phyloP scores from a whole-genome alignment of 2,113 vertebrate species.

The Aix galericulata region DNA sequence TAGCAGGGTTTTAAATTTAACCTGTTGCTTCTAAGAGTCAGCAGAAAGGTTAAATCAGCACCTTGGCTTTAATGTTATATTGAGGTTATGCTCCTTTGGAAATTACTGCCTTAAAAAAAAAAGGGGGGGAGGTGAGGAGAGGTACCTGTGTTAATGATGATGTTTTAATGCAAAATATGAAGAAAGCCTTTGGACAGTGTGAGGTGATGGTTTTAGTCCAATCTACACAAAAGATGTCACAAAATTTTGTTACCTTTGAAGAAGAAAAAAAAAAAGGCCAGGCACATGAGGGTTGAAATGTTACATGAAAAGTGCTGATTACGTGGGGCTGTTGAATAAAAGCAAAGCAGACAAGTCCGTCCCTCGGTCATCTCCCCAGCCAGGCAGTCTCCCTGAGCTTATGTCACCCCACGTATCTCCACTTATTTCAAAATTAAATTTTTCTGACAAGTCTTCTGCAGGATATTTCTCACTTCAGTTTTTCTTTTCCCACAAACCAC shows the following conservation, averaged over 20 bases:
- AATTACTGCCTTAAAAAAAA: background rate
- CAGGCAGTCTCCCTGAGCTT: background rate
- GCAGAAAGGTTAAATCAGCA: background rate
- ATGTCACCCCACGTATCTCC: background rate
- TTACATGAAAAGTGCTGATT: background rate
- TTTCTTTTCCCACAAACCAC: background rate
- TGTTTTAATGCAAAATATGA: background rate
- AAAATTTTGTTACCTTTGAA: background rate
- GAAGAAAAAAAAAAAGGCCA: background rate
- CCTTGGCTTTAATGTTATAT: rapidly evolving
- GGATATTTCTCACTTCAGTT: background rate
- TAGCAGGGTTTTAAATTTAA: background rate
- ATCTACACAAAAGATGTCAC: background rate
- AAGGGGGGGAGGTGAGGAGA: too few species aligned
- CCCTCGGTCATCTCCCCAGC: background rate
- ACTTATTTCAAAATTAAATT: background rate
- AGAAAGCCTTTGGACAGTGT: background rate
- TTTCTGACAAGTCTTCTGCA: background rate
- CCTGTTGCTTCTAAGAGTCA: background rate
- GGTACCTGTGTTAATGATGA: background rate
- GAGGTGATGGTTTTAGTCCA: background rate
- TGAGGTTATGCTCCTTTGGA: background rate
- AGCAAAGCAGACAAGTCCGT: background rate
- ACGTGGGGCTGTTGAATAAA: background rate
- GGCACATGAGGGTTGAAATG: background rate